phyloP scores from a whole-genome alignment of 2,113 vertebrate species.

The Motacilla alba region DNA sequence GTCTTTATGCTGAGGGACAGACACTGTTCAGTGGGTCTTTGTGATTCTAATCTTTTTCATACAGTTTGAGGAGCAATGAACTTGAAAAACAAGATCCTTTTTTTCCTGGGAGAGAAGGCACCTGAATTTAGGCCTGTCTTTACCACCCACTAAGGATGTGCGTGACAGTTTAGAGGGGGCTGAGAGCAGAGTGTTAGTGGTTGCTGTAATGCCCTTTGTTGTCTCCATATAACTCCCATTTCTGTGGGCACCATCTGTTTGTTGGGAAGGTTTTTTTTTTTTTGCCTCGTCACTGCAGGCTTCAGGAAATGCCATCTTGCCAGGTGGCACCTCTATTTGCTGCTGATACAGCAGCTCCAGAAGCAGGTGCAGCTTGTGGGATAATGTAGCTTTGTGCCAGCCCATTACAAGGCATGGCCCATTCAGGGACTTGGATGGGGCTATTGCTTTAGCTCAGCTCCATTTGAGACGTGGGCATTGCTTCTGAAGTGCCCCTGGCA shows the following conservation, averaged over 20 bases:
- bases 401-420: slow-evolving; percentile 12
- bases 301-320: slow-evolving; percentile 65
- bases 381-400: slow-evolving; percentile 67
- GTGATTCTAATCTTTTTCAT: slow-evolving; percentile 66
- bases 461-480: not conserved
- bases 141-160: slow-evolving; percentile 63
- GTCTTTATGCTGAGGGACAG: slow-evolving; percentile 52
- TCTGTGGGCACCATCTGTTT: slow-evolving; percentile 64
- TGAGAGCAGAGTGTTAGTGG: not conserved
- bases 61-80: slow-evolving; percentile 49
- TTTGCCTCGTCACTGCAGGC: not conserved
- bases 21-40: slow-evolving; percentile 49
- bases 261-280: not conserved
- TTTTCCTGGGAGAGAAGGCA: slow-evolving; percentile 38
- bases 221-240: not conserved
- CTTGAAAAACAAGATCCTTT: slow-evolving; percentile 58
- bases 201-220: slow-evolving; percentile 29
- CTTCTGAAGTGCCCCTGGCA: slow-evolving; percentile 53
- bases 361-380: slow-evolving; percentile 58
- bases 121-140: slow-evolving; percentile 56
- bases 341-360: slow-evolving; percentile 19
- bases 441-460: slow-evolving; percentile 35
- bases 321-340: slow-evolving; percentile 62
- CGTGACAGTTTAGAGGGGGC: slow-evolving; percentile 27
- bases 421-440: slow-evolving; percentile 57